A percentile compares a stretch with the other conserved stretches of the same genome.
phyloP scores from a whole-genome alignment of 2,113 vertebrate genomes.

The Stomatorhinus ivindoensis region DNA sequence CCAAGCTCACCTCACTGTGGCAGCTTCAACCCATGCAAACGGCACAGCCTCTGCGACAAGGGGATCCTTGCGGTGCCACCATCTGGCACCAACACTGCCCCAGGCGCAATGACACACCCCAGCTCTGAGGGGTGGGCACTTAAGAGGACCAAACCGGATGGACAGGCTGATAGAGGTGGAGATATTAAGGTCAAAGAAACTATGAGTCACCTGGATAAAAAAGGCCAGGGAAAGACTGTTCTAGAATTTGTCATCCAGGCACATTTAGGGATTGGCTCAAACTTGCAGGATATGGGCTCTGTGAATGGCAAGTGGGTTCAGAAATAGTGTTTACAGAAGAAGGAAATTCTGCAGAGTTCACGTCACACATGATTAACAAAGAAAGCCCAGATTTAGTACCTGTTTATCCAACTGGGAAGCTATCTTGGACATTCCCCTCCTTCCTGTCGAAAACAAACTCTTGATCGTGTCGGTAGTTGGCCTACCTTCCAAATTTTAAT shows the following conservation, averaged over 20 bases:
- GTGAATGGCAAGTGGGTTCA: neutral
- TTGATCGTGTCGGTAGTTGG: neutral
- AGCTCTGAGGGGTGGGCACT: neutral
- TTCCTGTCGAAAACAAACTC: neutral
- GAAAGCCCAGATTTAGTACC: neutral
- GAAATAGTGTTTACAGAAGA: neutral
- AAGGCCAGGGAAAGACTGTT: neutral
- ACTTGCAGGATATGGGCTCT: neutral
- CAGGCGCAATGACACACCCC: neutral
- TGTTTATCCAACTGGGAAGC: conserved; percentile 7
- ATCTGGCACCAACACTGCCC: neutral
- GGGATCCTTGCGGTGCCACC: neutral
- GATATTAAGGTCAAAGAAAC: neutral
- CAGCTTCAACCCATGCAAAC: neutral
- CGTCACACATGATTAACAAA: neutral
- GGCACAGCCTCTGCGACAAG: neutral
- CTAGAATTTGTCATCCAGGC: neutral
- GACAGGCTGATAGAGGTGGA: neutral
- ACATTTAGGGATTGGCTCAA: neutral
- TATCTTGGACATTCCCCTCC: neutral
- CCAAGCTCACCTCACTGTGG: neutral
- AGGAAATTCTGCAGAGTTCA: neutral
- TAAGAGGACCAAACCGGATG: neutral
- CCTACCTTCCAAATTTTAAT: neutral
- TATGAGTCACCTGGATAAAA: neutral